Evolutionary conservation across 2,113 vertebrate genomes (phyloP).

Genomic region (Emydura subglobosa): DNA sequence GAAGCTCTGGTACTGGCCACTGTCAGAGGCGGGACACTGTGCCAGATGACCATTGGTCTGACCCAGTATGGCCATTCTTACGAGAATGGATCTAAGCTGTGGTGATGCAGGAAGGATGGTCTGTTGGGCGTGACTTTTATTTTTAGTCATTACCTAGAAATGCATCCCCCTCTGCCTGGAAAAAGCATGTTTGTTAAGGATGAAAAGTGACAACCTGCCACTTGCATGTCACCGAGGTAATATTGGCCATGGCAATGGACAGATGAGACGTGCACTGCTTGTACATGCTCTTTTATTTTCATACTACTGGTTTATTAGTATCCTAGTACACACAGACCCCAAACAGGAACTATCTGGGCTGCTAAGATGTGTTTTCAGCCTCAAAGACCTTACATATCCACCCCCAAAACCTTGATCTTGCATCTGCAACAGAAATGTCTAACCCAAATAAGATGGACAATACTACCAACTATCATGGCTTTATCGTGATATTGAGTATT

Average conservation of each 20-base stretch:
- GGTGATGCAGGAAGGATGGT: not conserved
- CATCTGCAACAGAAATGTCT: not conserved
- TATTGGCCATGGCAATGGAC: fast-evolving
- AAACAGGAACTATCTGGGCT: fast-evolving
- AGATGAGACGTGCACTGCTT: fast-evolving
- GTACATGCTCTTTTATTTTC: not conserved
- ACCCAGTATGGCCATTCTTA: not conserved
- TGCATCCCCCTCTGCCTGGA: fast-evolving
- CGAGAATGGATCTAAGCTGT: not conserved
- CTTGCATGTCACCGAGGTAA: not conserved
- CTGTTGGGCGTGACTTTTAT: not conserved
- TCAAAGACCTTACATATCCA: not conserved
- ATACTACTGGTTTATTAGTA: fast-evolving
- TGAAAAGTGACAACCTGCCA: too few relatives aligned
- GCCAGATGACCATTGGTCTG: not conserved
- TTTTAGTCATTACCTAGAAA: not conserved
- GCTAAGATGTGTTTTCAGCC: not conserved
- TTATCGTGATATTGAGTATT: fast-evolving
- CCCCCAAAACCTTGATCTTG: not conserved
- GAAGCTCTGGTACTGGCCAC: not conserved
- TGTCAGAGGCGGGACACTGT: not conserved
- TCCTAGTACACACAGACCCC: not conserved
- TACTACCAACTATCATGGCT: not conserved
- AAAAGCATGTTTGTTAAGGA: not conserved
- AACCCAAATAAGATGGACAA: not conserved